phyloP scores from a whole-genome alignment of 2,113 vertebrate species.

The Strix aluco region DNA sequence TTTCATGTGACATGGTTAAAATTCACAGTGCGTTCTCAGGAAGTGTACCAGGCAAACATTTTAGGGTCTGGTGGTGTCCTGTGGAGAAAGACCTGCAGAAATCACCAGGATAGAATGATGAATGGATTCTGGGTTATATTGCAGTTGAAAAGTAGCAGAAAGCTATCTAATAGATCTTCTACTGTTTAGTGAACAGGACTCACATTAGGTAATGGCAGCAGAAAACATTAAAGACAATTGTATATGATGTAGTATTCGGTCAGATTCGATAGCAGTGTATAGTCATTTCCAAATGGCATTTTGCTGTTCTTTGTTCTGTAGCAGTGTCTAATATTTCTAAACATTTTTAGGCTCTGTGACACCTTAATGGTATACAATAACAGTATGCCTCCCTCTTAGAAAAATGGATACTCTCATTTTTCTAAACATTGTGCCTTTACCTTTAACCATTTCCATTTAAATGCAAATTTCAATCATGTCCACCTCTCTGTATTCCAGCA shows the following conservation, averaged over 20 bases:
- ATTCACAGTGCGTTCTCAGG: neutral
- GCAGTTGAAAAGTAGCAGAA: constrained; percentile 48
- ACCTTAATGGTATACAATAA: constrained; percentile 79
- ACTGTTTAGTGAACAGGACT: constrained; percentile 52
- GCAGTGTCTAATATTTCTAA: constrained; percentile 77
- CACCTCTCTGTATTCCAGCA: constrained; percentile 72
- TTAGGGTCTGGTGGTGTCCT: constrained; percentile 24
- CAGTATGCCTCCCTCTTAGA: constrained; percentile 73
- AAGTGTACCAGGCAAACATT: neutral
- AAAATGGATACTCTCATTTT: constrained; percentile 84
- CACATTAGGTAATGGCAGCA: constrained; percentile 56
- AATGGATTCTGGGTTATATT: constrained; percentile 41
- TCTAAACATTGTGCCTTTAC: constrained; percentile 79
- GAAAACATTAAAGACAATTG: constrained; percentile 63
- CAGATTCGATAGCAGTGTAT: constrained; percentile 50
- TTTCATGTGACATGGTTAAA: neutral
- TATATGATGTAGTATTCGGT: constrained; percentile 47
- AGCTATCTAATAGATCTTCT: constrained; percentile 53
- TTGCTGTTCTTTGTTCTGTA: constrained; percentile 58
- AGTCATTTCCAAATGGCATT: constrained; percentile 72
- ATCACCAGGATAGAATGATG: constrained; percentile 4
- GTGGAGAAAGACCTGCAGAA: constrained; percentile 6
- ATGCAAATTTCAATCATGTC: constrained; percentile 84
- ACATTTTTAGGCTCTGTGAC: constrained; percentile 77
- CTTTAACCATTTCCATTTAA: constrained; percentile 83